Percentiles rank a stretch among this genome's conserved stretches.
These are phyloP conservation scores for Tupiocoris notatus DNA, from an alignment of 2,888 invertebrate species.

Conservation along the genomic window DNA sequence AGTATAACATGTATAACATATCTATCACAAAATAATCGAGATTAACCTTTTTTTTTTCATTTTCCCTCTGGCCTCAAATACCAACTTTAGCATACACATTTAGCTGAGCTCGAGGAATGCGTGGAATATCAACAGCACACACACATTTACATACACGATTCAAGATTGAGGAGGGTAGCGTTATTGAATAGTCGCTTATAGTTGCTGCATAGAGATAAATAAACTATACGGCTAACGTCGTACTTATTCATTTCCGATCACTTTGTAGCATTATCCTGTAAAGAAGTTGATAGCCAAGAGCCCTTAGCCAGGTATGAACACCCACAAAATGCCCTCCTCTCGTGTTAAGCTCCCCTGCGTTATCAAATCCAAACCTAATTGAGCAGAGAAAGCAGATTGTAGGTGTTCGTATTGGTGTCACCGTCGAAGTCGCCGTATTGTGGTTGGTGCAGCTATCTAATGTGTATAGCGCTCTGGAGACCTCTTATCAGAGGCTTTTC, in stretches of 20 bases:
- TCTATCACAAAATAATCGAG: too few species aligned
- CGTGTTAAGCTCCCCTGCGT: not conserved
- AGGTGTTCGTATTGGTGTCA: not conserved
- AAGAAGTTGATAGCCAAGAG: not conserved
- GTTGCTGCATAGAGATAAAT: too few species aligned
- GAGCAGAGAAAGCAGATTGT: not conserved
- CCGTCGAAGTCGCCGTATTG: not conserved
- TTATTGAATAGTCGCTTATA: too few species aligned
- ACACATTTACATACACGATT: too few species aligned
- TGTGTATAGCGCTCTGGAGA: conserved; percentile 1
- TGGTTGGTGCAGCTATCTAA: not conserved
- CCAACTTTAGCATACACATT: too few species aligned
- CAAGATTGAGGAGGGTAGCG: too few species aligned
- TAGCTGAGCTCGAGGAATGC: too few species aligned
- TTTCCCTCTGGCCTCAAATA: too few species aligned
- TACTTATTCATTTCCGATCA: not conserved
- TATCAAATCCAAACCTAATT: not conserved
- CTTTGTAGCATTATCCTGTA: not conserved
- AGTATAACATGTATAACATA: too few species aligned
- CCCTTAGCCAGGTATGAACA: not conserved
- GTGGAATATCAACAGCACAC: too few species aligned
- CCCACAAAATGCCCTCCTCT: not conserved
- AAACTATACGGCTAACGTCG: too few species aligned
- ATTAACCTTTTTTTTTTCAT: too few species aligned
- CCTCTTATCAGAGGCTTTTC: not conserved